Evolutionary conservation across 2,113 vertebrate species (phyloP).

Genomic region (Larimichthys polyactis): DNA sequence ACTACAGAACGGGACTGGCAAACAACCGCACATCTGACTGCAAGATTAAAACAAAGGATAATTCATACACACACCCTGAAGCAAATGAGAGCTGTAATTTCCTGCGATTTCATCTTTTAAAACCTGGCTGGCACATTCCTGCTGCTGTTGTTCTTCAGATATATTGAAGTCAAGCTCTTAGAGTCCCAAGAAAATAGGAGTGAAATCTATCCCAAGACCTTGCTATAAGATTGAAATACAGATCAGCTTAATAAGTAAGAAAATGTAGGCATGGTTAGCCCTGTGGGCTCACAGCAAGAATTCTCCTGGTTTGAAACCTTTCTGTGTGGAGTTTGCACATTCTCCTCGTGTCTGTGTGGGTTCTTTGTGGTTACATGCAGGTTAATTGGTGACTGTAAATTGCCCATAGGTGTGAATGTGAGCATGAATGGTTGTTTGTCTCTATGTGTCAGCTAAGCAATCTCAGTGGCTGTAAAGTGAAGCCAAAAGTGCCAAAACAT

Average conservation of each 20-base stretch:
- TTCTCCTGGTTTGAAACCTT: no score
- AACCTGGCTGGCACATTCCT: conserved; percentile 14
- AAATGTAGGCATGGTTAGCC: neutral
- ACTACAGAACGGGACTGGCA: neutral
- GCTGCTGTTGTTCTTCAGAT: conserved; percentile 10
- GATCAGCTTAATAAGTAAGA: neutral
- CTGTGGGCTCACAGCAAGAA: no score
- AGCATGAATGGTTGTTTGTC: no score
- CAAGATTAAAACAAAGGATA: conserved; percentile 36
- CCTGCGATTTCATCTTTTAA: conserved; percentile 1
- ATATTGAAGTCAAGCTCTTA: neutral
- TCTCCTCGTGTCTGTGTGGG: no score
- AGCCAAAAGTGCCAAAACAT: no score
- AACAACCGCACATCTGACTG: conserved; percentile 27
- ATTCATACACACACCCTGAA: conserved; percentile 18
- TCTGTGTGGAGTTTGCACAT: no score
- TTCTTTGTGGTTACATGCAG: no score
- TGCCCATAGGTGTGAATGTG: no score
- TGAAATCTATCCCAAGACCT: neutral
- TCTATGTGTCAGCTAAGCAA: no score
- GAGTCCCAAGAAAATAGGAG: neutral
- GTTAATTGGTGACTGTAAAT: no score
- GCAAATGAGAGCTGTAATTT: conserved; percentile 22
- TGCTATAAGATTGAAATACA: neutral
- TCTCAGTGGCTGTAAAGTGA: no score